These are phyloP conservation scores for Paraescarpia echinospica DNA, from an alignment of 1,140 invertebrate species.

Conservation along the genomic window DNA sequence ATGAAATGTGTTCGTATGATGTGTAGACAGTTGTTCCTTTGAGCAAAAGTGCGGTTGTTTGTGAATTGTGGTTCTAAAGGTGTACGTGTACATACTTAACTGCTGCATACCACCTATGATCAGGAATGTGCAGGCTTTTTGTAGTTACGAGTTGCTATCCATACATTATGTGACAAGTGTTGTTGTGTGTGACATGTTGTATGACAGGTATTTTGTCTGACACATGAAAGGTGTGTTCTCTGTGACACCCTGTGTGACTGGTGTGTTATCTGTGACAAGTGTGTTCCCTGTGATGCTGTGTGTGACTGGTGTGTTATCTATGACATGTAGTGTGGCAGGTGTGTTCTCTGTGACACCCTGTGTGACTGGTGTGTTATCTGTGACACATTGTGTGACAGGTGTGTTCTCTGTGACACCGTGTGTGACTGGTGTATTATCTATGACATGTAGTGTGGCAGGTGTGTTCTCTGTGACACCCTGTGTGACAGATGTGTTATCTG, in stretches of 20 bases:
- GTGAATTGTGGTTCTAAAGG: not conserved
- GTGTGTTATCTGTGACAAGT: not conserved
- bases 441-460: not conserved
- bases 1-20: not conserved
- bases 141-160: too few relatives aligned
- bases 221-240: not conserved
- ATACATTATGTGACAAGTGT: not conserved
- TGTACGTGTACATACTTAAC: not conserved
- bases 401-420: too few relatives aligned
- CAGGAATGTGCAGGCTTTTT: not conserved
- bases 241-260: not conserved
- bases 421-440: not conserved
- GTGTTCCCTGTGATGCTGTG: not conserved
- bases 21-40: not conserved
- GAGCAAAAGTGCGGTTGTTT: not conserved
- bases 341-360: slow-evolving; percentile 14
- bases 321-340: not conserved
- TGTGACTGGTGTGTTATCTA: not conserved
- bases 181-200: not conserved
- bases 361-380: slow-evolving; percentile 9
- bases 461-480: not conserved
- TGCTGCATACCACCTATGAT: not conserved
- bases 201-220: not conserved
- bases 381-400: not conserved
- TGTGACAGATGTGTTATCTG: not conserved